A percentile compares a stretch with the other conserved stretches of the same genome.
phyloP scores from a whole-genome alignment of 1,140 invertebrate genomes.

The Drosophila gunungcola region DNA sequence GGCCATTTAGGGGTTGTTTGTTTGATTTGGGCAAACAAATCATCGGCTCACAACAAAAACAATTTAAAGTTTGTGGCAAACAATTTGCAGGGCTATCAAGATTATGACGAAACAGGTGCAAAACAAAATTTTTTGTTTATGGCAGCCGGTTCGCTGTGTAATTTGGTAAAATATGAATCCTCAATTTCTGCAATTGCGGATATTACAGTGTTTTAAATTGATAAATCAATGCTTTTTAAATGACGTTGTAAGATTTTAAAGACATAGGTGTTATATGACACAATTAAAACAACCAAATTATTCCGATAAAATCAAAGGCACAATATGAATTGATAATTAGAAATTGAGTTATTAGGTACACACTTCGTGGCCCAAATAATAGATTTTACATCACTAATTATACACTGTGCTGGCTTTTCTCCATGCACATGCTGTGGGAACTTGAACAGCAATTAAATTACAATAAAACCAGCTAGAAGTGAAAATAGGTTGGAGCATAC shows the following conservation, averaged over 20 bases:
- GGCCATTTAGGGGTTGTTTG: conserved; percentile 23
- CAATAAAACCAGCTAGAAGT: conserved; percentile 23
- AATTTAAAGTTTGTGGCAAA: conserved; percentile 55
- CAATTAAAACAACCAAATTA: too few species aligned
- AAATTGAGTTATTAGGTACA: too few species aligned
- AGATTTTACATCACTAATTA: too few species aligned
- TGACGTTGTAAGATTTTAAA: too few species aligned
- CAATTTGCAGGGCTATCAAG: conserved; percentile 54
- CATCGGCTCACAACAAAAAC: conserved; percentile 42
- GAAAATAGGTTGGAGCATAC: conserved; percentile 12
- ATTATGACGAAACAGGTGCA: conserved; percentile 50
- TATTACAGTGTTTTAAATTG: neutral
- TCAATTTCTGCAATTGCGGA: neutral
- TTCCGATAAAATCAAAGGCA: too few species aligned
- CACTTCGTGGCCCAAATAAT: too few species aligned
- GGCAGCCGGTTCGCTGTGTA: conserved; percentile 1
- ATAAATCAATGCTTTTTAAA: too few species aligned
- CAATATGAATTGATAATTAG: too few species aligned
- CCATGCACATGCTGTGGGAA: conserved; percentile 5
- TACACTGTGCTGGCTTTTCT: neutral
- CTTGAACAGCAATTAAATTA: conserved; percentile 61
- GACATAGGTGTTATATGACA: too few species aligned
- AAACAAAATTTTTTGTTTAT: conserved; percentile 6
- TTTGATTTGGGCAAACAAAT: conserved; percentile 45
- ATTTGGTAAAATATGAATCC: neutral